Conservation (phyloP, 2,113 vertebrate genomes). For the Suncus etruscus region DNA sequence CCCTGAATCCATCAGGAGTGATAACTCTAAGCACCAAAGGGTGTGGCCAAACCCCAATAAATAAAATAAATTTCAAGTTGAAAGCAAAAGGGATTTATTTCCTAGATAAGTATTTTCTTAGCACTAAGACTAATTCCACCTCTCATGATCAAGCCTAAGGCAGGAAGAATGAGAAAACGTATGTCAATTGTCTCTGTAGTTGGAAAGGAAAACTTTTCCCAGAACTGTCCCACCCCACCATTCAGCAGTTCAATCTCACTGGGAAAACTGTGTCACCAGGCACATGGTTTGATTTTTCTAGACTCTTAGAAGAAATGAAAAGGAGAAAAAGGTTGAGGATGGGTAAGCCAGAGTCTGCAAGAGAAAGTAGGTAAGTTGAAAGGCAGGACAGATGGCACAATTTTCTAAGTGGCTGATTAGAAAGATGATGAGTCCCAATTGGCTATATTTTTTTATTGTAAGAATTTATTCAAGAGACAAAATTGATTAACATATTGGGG, state of each 20-base stretch:
- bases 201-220: slow-evolving; percentile 14
- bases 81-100: background rate
- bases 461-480: too few species aligned
- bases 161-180: slow-evolving; percentile 37
- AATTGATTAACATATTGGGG: too few species aligned
- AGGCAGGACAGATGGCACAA: background rate
- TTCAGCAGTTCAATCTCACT: background rate
- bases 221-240: background rate
- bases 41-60: too few species aligned
- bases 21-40: too few species aligned
- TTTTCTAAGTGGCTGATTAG: background rate
- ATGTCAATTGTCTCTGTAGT: background rate
- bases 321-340: background rate
- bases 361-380: background rate
- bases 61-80: background rate
- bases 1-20: too few species aligned
- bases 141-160: background rate
- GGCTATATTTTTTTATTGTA: background rate
- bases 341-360: background rate
- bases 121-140: background rate
- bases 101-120: background rate
- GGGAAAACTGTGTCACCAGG: background rate
- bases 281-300: slow-evolving; percentile 19
- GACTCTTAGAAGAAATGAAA: slow-evolving; percentile 10
- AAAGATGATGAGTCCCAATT: slow-evolving; percentile 25